Evolutionary conservation across 2,888 invertebrate genomes (phyloP).

Genomic region (Calephelis perditalis): DNA sequence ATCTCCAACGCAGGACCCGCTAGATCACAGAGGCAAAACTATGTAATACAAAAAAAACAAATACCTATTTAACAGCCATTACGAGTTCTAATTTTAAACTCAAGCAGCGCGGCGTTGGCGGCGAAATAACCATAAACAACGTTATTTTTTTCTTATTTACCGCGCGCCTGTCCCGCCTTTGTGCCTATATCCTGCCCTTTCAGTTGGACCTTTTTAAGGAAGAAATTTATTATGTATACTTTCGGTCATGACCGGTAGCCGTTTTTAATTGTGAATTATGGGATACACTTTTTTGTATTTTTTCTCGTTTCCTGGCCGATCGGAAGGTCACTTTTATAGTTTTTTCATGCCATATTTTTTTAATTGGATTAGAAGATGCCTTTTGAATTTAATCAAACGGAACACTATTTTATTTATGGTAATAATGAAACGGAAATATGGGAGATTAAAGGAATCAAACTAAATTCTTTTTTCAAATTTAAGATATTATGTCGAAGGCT

Average conservation of each 20-base stretch:
- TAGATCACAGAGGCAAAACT: no score
- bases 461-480: constrained; percentile 33
- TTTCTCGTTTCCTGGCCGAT: constrained; percentile 57
- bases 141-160: constrained; percentile 59
- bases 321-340: constrained; percentile 66
- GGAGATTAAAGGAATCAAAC: background rate
- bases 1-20: no score
- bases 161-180: constrained; percentile 58
- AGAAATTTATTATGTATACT: constrained; percentile 75
- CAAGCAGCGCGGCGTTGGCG: constrained; percentile 57
- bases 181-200: constrained; percentile 72
- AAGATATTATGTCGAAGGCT: no score
- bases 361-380: constrained; percentile 44
- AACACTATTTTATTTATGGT: constrained; percentile 48
- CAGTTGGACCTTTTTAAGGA: constrained; percentile 71
- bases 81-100: constrained; percentile 64
- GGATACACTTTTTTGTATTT: constrained; percentile 53
- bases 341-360: constrained; percentile 43
- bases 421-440: constrained; percentile 56
- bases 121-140: constrained; percentile 70
- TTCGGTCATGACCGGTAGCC: constrained; percentile 75
- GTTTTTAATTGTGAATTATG: constrained; percentile 77
- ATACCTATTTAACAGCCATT: constrained; percentile 32
- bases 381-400: constrained; percentile 55
- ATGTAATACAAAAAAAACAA: constrained; percentile 10